phyloP scores from a whole-genome alignment of 1,140 invertebrate species.

The Riptortus pedestris region DNA sequence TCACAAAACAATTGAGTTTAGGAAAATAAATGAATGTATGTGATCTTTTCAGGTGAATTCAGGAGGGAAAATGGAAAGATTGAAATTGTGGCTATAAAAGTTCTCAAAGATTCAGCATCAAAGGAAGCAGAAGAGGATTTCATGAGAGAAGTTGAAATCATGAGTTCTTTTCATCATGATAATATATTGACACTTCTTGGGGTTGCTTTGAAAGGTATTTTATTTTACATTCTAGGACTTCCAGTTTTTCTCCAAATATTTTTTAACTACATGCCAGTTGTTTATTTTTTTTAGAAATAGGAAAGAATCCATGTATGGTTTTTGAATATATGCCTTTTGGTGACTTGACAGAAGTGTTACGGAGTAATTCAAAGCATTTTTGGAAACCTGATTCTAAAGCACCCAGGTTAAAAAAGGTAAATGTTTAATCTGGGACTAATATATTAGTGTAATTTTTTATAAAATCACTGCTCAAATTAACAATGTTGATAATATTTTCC shows the following conservation, averaged over 20 bases:
- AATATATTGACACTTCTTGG: conserved; percentile 79
- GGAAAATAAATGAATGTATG: too few species aligned
- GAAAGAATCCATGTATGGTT: conserved; percentile 75
- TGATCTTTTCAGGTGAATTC: conserved; percentile 46
- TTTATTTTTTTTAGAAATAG: conserved; percentile 44
- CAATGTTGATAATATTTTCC: too few species aligned
- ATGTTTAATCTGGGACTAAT: neutral
- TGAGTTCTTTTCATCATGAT: conserved; percentile 75
- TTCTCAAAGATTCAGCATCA: conserved; percentile 69
- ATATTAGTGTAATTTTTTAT: too few species aligned
- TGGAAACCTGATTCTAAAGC: conserved; percentile 34
- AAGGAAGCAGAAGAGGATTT: conserved; percentile 75
- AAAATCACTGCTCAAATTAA: too few species aligned
- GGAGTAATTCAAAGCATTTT: conserved; percentile 48
- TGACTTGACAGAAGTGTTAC: conserved; percentile 70
- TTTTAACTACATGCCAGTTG: too few species aligned
- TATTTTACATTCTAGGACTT: too few species aligned
- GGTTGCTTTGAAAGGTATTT: conserved; percentile 59
- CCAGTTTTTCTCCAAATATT: too few species aligned
- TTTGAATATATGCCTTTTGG: conserved; percentile 88
- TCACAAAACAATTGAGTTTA: too few species aligned
- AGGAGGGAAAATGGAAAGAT: conserved; percentile 38
- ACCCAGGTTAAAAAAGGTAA: conserved; percentile 40
- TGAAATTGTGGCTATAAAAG: conserved; percentile 69
- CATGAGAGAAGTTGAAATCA: conserved; percentile 78